Percentiles rank a stretch among this genome's conserved stretches.
Conservation (phyloP, 2,888 invertebrate genomes). For the Enchytraeus crypticus region DNA sequence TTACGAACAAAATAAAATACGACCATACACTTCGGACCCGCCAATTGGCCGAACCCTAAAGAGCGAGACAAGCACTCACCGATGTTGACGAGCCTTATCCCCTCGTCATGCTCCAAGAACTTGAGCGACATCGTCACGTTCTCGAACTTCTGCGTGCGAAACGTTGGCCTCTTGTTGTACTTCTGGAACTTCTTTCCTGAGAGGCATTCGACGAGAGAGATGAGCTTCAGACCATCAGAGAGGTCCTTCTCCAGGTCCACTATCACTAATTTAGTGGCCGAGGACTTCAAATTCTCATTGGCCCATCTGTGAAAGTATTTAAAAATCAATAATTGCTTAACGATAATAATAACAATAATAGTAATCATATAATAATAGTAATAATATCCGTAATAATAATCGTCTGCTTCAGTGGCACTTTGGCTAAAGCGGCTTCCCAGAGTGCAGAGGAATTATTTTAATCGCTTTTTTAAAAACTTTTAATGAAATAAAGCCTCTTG, state of each 20-base stretch:
- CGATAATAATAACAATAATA: neutral
- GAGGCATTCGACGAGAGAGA: conserved; percentile 61
- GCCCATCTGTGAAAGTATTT: conserved; percentile 66
- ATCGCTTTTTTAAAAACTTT: no score
- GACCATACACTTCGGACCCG: neutral
- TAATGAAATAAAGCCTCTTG: no score
- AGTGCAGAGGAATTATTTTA: no score
- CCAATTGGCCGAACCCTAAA: no score
- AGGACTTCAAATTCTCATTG: conserved; percentile 77
- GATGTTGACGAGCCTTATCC: conserved; percentile 81
- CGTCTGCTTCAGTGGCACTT: no score
- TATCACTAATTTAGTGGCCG: conserved; percentile 67
- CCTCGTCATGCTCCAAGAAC: conserved; percentile 72
- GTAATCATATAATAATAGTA: no score
- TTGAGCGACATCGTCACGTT: conserved; percentile 80
- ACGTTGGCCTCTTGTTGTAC: conserved; percentile 74
- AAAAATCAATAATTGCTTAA: neutral
- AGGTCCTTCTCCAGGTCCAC: conserved; percentile 73
- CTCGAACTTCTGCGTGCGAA: conserved; percentile 81
- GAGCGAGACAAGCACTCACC: conserved; percentile 63
- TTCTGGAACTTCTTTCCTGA: conserved; percentile 71
- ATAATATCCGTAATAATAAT: neutral
- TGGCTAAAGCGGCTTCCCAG: no score
- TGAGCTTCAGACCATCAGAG: conserved; percentile 67
- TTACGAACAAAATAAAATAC: neutral